Base-by-base conservation (phyloP, 1,140 invertebrate species). In the Drosophila albomicans region DNA sequence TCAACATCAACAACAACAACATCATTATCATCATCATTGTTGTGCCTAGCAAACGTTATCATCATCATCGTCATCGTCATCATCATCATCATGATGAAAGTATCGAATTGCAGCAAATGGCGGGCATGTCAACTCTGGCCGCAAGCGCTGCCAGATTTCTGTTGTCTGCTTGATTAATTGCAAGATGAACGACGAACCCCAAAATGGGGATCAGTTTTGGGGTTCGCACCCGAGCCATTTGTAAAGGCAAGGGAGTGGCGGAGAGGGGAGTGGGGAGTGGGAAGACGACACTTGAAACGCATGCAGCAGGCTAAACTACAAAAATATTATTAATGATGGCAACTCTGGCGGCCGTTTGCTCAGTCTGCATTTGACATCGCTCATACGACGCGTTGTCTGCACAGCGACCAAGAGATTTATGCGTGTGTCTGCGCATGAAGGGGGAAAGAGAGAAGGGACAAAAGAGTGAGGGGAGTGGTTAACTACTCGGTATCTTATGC, bases 141-240 rank as follows among this genome's bases (percentile, higher is more conserved):
- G 48, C 54, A 30, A 45, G 63, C 28, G n/a, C 25, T 62, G 48
- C 48, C 71, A 88, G 80, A 88, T 88, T 74, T 80, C 63, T 46
- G 56, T 87, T 88, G 84, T 88, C 84, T 82, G 74, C 69, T 88
- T 87, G 84, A 87, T 87, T 87, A 87, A 87, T 87, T 88, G 84
- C 73, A 78, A 71, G 57, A 30, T 74, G 65, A 52, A 43, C 63
- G 54, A 65, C 38, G 48, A 43, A 25, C 20, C 62, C 48, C 20
- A 13, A 30, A 45, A 20, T 43, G 25, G 51, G 13, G 41, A 16
- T 57, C 7, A 38, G 32, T 28, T 13, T 2, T 25, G 46, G 11
- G 46, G 15, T 10, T n/a, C 38, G 11, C 30, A 51, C 30, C 61
- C 59, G 35, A 62, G 75, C 75, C 74, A 82, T 82, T 79, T 78